Conservation (phyloP, 2,888 invertebrate species). For the Metallyticus violacea region DNA sequence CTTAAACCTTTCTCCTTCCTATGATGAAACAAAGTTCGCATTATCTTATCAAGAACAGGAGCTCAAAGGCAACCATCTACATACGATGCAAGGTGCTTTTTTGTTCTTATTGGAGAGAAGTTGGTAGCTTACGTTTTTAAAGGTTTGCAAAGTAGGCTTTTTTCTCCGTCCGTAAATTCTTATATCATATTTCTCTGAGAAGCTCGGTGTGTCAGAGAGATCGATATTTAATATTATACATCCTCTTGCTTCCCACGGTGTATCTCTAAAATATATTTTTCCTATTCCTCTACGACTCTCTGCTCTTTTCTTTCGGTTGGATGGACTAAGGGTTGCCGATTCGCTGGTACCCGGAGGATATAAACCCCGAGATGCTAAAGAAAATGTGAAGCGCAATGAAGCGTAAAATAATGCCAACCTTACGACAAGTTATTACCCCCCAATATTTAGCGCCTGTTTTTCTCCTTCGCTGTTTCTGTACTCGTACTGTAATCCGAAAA, state of each 20-base stretch:
- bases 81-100: too few species aligned
- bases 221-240: not conserved
- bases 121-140: too few species aligned
- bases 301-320: not conserved
- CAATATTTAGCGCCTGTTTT: not conserved
- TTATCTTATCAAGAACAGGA: too few species aligned
- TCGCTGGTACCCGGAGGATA: not conserved
- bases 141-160: not conserved
- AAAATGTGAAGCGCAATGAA: too few species aligned
- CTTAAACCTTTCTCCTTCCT: too few species aligned
- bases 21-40: too few species aligned
- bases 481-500: too few species aligned
- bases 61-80: too few species aligned
- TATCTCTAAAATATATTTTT: not conserved
- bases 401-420: not conserved
- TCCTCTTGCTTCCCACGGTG: not conserved
- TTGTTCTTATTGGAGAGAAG: too few species aligned
- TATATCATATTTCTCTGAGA: not conserved
- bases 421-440: not conserved
- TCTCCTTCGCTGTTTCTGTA: not conserved
- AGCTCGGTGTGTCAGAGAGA: not conserved
- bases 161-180: not conserved
- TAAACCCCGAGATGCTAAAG: not conserved
- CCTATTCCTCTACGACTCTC: not conserved
- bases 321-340: not conserved